Evolutionary conservation across 2,888 invertebrate species (phyloP), one percentile per base, ranked within the genome.

Genomic region (Leucophenga maculata): DNA sequence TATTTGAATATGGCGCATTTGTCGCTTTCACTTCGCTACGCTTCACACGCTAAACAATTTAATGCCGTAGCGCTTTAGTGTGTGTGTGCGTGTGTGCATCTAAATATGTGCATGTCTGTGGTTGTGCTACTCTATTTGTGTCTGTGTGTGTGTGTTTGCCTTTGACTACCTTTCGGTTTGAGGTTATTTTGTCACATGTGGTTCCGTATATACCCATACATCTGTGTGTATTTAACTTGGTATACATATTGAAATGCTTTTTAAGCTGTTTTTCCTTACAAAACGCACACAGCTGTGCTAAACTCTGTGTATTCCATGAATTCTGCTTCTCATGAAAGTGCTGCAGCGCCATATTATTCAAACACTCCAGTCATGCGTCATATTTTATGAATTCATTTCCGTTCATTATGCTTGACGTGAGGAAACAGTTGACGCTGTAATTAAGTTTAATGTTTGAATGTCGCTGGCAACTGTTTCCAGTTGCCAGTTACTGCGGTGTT

Each of bases 341-440:
- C 50, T 50, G 14, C 50, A 50, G 16, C 18, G 50, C 50, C n/a
- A 77, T 78, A 80, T 80, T 82, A 84, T 80, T 82, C 80, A 84
- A 83, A 82, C 84, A 80, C 84, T 80, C 39, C 39, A 80, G 74
- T 78, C 79, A 46, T 74, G 76, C 77, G 72, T 72, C 82, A 73
- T 70, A 60, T 83, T 82, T 83, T 84, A 82, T 82, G 81, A 83
- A 80, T 84, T 80, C 82, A 82, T 80, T 84, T 80, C 80, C 80
- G 80, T 84, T 80, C 77, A 80, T 77, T 83, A 82, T 83, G 80
- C 81, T 83, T 80, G 79, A 84, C 77, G 77, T 76, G 76, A 65
- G 55, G 60, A 69, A 72, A 62, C 80, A 76, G 82, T 83, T 75
- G 72, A 72, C 78, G 48, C 81, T 70, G 76, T 80, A 84, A 82